These are phyloP conservation scores for Cichlasoma orientale DNA, from an alignment of 2,797 vertebrate species.

Conservation along the genomic window DNA sequence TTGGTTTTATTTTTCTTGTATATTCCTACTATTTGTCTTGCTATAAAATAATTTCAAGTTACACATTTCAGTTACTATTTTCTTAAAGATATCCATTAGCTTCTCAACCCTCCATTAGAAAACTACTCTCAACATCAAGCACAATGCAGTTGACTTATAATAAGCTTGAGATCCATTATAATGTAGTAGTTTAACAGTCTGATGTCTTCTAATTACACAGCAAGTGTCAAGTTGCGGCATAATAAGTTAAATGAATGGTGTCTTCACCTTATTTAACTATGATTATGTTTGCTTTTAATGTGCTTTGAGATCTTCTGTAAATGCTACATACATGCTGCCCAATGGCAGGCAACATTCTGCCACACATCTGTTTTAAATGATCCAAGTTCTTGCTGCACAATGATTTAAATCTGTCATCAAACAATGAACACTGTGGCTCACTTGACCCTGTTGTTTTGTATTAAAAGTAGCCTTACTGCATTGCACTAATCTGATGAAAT, in stretches of 20 bases:
- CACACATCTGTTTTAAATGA: conserved; percentile 44
- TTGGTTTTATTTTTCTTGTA: no score
- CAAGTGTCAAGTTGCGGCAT: background rate
- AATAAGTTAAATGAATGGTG: background rate
- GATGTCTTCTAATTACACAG: background rate
- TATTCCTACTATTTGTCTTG: background rate
- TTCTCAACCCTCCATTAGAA: background rate
- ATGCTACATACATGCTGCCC: conserved; percentile 2
- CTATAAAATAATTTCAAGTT: background rate
- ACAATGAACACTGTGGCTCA: conserved; percentile 37
- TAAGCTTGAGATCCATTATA: background rate
- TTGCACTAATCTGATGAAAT: conserved; percentile 78
- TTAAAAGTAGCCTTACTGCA: conserved; percentile 60
- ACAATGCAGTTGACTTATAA: background rate
- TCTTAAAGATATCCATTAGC: background rate
- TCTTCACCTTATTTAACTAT: conserved; percentile 6
- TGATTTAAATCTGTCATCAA: conserved; percentile 47
- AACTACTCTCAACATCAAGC: background rate
- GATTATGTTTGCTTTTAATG: conserved; percentile 1
- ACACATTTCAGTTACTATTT: background rate
- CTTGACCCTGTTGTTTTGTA: conserved; percentile 68
- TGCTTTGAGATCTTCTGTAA: background rate
- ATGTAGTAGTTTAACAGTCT: background rate
- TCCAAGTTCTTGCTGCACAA: conserved; percentile 25
- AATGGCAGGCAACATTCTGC: conserved; percentile 38